Evolutionary conservation across 2,888 invertebrate genomes (phyloP).

Genomic region (Drosophila suboccidentalis): DNA sequence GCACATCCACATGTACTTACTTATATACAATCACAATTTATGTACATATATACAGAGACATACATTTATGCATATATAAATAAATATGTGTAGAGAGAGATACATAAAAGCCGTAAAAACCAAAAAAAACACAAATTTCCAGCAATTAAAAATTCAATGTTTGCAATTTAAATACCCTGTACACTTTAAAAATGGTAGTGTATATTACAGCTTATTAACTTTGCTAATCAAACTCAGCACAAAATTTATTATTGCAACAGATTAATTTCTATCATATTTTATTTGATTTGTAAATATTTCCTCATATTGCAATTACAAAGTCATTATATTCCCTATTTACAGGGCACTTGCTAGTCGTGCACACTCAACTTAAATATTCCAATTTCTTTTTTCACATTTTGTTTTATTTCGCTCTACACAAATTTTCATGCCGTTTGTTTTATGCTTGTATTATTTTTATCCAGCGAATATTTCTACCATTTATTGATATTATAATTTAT

Average conservation of each 20-base stretch:
- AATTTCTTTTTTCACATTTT: neutral
- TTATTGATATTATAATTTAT: constrained; percentile 77
- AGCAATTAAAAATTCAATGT: constrained; percentile 78
- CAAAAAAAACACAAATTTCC: constrained; percentile 65
- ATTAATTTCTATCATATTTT: neutral
- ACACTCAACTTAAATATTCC: neutral
- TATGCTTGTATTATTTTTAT: constrained; percentile 43
- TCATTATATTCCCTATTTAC: neutral
- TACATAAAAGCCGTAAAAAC: constrained; percentile 53
- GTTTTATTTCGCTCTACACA: constrained; percentile 6
- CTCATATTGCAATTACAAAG: neutral
- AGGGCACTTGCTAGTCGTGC: neutral
- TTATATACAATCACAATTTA: neutral
- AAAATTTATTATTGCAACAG: neutral
- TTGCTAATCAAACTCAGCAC: neutral
- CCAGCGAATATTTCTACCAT: constrained; percentile 33
- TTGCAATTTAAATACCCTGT: constrained; percentile 46
- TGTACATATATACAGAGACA: neutral
- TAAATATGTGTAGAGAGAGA: neutral
- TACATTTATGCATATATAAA: neutral
- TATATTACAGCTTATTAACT: neutral
- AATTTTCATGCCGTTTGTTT: constrained; percentile 38
- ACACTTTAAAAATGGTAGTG: neutral
- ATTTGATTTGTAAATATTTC: neutral
- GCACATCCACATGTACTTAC: neutral